Base-by-base conservation (phyloP, 1,140 invertebrate genomes). In the Neodiprion fabricii region DNA sequence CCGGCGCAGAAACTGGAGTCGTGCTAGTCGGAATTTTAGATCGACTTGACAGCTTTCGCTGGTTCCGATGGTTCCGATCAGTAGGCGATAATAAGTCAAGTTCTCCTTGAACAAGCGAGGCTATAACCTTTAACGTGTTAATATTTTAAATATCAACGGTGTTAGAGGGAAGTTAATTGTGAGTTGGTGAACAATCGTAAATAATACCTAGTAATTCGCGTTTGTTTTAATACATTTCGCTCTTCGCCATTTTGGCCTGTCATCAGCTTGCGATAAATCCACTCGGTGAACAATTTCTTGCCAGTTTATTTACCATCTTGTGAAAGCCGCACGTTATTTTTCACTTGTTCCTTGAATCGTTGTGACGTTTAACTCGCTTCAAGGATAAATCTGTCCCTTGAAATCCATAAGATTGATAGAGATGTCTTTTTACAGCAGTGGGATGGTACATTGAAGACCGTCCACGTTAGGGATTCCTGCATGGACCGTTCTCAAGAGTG, bases 401-500 rank as follows among this genome's bases (percentile, higher is more conserved):
- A 61, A 61, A 14, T 61, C 11, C 53, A 12, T 14, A 61, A 61
- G 11, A 61, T 8, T 75, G 23, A 67, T 11, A 48, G 23, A 48
- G 9, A 71, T 12, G 12, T 70, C 1, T 72, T 73, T 9, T 70
- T 75, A n/a, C 48, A 77, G 78, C 79, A 82, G 77, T 76, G 84
- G 84, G 83, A 78, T 77, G 78, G 68, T 69, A 69, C 75, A 81
- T 75, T 85, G 83, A 85, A 77, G 11, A 48, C 73, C 40, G 49
- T 53, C 75, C 75, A 49, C 53, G 53, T 61, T 61, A 61, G 71
- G 74, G 70, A 77, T 76, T 75, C 80, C 78, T 85, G 77, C 76
- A 81, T 82, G 82, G 81, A 85, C 79, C 79, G 76, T 81, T 83
- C 79, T 53, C 75, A 82, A 76, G 73, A 82, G 84, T 85, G 70